phyloP scores from a whole-genome alignment of 2,888 invertebrate species.

The Eupelmus urozonus region DNA sequence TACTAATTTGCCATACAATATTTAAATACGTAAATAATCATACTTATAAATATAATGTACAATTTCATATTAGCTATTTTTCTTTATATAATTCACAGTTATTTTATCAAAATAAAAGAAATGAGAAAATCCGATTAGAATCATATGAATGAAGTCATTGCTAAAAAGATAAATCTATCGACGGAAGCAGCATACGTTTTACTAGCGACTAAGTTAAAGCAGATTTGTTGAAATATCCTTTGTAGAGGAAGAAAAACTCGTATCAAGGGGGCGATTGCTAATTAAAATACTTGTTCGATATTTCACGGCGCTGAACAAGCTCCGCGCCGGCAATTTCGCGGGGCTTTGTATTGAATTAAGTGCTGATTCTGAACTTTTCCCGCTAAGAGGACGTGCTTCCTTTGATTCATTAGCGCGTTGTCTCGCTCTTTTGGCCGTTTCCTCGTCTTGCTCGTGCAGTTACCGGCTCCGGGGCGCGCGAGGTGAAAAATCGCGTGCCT shows the following conservation, averaged over 20 bases:
- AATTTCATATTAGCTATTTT: too few relatives aligned
- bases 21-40: too few relatives aligned
- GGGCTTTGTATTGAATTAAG: constrained; percentile 44
- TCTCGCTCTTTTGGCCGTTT: constrained; percentile 9
- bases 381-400: constrained; percentile 15
- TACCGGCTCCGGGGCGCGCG: neutral
- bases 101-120: too few relatives aligned
- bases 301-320: constrained; percentile 10
- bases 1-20: too few relatives aligned
- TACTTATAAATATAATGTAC: too few relatives aligned
- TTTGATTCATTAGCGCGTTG: constrained; percentile 45
- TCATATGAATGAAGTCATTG: too few relatives aligned
- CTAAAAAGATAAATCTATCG: too few relatives aligned
- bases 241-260: neutral
- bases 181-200: too few relatives aligned
- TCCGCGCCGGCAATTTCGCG: neutral
- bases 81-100: too few relatives aligned
- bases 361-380: constrained; percentile 35
- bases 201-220: too few relatives aligned
- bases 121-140: too few relatives aligned
- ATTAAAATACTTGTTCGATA: constrained; percentile 27
- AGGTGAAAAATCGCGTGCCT: constrained; percentile 47
- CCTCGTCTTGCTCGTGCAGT: neutral
- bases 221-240: too few relatives aligned
- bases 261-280: constrained; percentile 21